These are phyloP conservation scores for Ephestia elutella DNA, from an alignment of 1,140 invertebrate species.

Conservation along the genomic window DNA sequence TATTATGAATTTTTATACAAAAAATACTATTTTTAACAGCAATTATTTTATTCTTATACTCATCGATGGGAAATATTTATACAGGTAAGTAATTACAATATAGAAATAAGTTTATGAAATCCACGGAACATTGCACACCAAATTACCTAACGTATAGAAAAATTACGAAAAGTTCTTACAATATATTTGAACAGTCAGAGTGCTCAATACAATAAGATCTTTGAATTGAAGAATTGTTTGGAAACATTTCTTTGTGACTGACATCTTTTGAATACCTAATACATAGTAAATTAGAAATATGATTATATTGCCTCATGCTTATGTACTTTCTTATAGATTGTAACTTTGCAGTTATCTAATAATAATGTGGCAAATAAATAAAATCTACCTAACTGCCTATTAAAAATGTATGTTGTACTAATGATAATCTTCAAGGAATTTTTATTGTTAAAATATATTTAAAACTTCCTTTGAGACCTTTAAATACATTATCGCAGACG, in stretches of 20 bases:
- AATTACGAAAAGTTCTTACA: neutral
- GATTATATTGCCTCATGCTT: too few species aligned
- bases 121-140: neutral
- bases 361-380: too few species aligned
- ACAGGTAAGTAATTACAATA: neutral
- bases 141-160: neutral
- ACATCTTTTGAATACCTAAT: neutral
- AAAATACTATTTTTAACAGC: too few species aligned
- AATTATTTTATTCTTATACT: neutral
- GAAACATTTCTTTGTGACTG: constrained; percentile 29
- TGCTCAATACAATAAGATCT: neutral
- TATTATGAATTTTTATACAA: too few species aligned
- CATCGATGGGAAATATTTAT: neutral
- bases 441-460: too few species aligned
- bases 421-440: too few species aligned
- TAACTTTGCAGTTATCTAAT: too few species aligned
- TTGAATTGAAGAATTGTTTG: constrained; percentile 28
- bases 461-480: too few species aligned
- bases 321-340: too few species aligned
- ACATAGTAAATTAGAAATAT: neutral
- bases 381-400: too few species aligned
- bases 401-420: too few species aligned
- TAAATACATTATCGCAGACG: too few species aligned
- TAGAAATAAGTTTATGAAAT: neutral
- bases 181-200: neutral